These are phyloP conservation scores for Formica aserva DNA, from an alignment of 2,888 invertebrate species.

Conservation along the genomic window DNA sequence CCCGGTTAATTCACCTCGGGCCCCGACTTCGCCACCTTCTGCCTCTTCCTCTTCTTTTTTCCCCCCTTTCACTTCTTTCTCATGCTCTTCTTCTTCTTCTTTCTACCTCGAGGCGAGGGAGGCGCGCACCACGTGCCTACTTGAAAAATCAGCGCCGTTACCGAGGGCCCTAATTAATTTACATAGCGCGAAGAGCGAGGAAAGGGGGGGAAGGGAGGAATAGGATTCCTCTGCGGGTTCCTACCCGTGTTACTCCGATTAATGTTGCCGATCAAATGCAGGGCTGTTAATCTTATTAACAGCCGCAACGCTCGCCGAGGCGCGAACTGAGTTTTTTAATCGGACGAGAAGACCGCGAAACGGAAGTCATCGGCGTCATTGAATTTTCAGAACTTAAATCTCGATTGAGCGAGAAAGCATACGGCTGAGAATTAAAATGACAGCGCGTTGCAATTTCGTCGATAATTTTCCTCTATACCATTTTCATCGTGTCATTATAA, in stretches of 20 bases:
- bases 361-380: constrained; percentile 28
- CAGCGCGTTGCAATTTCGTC: not conserved
- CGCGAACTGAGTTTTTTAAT: constrained; percentile 37
- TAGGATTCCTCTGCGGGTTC: constrained; percentile 42
- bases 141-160: constrained; percentile 80
- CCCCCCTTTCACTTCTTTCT: constrained; percentile 11
- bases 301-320: constrained; percentile 23
- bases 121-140: constrained; percentile 73
- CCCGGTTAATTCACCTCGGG: constrained; percentile 41
- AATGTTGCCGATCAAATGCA: constrained; percentile 36
- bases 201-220: not conserved
- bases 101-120: constrained; percentile 66
- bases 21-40: constrained; percentile 66
- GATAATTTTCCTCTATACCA: not conserved
- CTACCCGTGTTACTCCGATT: constrained; percentile 51
- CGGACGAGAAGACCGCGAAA: not conserved
- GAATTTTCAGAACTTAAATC: not conserved
- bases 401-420: not conserved
- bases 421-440: not conserved
- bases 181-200: constrained; percentile 76
- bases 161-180: constrained; percentile 82
- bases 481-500: not conserved
- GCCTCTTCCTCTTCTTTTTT: constrained; percentile 45
- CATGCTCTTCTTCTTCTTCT: constrained; percentile 27
- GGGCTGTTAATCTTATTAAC: constrained; percentile 51